phyloP scores from a whole-genome alignment of 2,113 vertebrate species.

The Ceyx margarethae region DNA sequence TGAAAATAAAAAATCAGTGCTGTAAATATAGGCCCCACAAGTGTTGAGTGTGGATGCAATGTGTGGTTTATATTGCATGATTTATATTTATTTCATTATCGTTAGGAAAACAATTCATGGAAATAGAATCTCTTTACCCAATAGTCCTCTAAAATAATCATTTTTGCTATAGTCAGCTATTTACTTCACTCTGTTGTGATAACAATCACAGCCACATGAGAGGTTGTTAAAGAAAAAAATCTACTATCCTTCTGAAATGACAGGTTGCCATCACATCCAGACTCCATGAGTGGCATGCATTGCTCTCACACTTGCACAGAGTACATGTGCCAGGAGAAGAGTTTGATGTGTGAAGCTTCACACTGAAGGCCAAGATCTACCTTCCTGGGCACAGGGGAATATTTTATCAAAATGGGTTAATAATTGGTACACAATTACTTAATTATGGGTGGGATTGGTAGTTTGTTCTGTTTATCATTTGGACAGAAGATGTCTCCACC shows the following conservation, averaged over 20 bases:
- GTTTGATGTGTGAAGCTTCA: neutral
- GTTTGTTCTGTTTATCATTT: neutral
- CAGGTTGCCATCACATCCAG: neutral
- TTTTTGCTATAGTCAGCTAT: neutral
- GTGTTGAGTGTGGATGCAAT: accelerated
- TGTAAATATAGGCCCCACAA: neutral
- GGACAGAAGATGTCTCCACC: neutral
- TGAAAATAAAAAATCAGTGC: neutral
- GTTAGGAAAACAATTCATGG: neutral
- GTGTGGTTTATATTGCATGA: neutral
- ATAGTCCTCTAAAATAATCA: neutral
- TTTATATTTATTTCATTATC: neutral
- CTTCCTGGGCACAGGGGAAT: neutral
- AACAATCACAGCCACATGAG: neutral
- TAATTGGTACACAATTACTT: neutral
- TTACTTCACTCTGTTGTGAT: neutral
- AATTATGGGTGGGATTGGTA: neutral
- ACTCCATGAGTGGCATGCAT: neutral
- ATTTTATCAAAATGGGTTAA: neutral
- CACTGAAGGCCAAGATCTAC: neutral
- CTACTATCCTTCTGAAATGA: neutral
- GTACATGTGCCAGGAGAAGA: neutral
- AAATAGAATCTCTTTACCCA: neutral
- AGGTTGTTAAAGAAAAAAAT: neutral
- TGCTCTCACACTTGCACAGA: neutral